Base-by-base conservation (phyloP, 2,113 vertebrate species). In the Pampusana beccarii region DNA sequence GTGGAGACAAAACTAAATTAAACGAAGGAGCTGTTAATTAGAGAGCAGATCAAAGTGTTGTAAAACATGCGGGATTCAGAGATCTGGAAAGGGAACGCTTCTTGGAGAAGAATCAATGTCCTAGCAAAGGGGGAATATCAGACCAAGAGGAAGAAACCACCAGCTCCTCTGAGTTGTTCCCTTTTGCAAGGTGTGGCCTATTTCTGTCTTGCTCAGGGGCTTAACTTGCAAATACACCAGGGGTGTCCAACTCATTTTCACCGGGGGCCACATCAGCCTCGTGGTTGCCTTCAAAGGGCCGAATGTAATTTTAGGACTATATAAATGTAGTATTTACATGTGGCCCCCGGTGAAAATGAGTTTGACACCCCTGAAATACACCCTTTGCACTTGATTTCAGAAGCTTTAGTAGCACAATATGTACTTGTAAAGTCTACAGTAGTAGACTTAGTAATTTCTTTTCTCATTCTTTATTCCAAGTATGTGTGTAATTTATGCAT, bases 1-100 rank as follows among this genome's bases (percentile, higher is more conserved):
- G 48, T 34, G 44, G 90, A 91, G 31, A 75, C 24, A 89, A 70
- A 95, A 94, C 46, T 54, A 75, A 94, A 94, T 67, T 80, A 80
- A 78, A 86, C 60, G 26, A 19, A 67, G 40, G 31, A 48, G 11
- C 13, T 86, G 16, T 90, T 80, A 92, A 75, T 79, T 84, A 84
- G 9, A 78, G 60, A 80, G 26, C 31, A 38, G 36, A 65, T 57
- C 3, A 7, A 40, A 93, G 13, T 33, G 9, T 6, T 90, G 24
- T 26, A 82, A 90, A 77, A 51, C 12, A 19, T 0, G 0, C 57
- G 44, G 24, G 58, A 70, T 70, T 62, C 34, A 54, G 57, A 83
- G 46, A 56, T 0, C 0, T 31, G 36, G 46, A 83, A 90, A 83
- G 33, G 5, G 6, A 6, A 40, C 34, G 23, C 10, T 91, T 90